Conservation (phyloP, 1,140 invertebrate genomes). For the Diachasmimorpha longicaudata region DNA sequence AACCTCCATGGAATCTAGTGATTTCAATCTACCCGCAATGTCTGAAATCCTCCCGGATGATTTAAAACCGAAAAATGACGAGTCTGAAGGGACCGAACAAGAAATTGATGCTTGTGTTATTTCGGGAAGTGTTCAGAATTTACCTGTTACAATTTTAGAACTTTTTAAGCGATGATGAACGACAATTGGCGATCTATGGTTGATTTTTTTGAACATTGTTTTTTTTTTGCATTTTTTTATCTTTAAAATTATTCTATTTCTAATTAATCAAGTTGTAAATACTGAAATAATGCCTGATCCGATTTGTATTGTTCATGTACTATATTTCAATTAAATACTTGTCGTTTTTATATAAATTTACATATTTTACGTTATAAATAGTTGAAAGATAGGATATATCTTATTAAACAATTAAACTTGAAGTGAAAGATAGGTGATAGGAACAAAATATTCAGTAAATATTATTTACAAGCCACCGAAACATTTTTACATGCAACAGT, state of each 20-base stretch:
- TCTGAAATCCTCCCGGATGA: neutral
- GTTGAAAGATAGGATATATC: neutral
- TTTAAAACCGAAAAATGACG: neutral
- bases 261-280: neutral
- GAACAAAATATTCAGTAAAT: too few relatives aligned
- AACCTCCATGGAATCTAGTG: neutral
- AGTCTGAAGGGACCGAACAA: neutral
- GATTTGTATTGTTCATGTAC: too few relatives aligned
- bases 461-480: neutral
- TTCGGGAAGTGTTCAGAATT: neutral
- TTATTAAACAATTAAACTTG: too few relatives aligned
- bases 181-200: too few relatives aligned
- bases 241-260: too few relatives aligned
- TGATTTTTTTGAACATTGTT: too few relatives aligned
- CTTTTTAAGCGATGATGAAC: slow-evolving; percentile 5
- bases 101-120: neutral
- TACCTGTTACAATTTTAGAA: slow-evolving; percentile 18
- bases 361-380: neutral
- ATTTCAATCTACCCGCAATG: neutral
- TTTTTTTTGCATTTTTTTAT: too few relatives aligned
- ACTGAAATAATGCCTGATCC: too few relatives aligned
- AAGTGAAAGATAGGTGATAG: too few relatives aligned
- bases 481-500: neutral
- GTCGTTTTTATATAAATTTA: neutral
- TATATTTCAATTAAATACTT: too few relatives aligned